Percentiles rank a stretch among this genome's conserved stretches.
Conservation (phyloP, 2,113 vertebrate genomes). For the Salvelinus sp. region DNA sequence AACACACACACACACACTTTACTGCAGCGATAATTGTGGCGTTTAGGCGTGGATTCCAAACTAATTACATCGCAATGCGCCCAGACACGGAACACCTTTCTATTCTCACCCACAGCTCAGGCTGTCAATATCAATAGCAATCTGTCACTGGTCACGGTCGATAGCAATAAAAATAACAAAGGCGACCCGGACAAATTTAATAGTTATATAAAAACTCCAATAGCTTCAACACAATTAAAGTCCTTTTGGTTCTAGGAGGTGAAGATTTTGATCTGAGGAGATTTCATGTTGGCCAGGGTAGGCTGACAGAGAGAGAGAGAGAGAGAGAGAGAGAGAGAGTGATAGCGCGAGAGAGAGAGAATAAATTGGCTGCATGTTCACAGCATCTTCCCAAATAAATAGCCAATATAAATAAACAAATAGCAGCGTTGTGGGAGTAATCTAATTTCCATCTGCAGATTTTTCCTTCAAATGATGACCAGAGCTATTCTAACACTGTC, state of each 20-base stretch:
- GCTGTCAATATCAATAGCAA: slow-evolving; percentile 33
- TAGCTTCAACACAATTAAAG: slow-evolving; percentile 21
- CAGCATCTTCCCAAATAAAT: slow-evolving; percentile 12
- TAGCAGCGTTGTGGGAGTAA: slow-evolving; percentile 44
- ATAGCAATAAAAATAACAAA: slow-evolving; percentile 22
- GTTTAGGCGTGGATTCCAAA: slow-evolving; percentile 12
- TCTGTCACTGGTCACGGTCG: slow-evolving; percentile 27
- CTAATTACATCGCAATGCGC: slow-evolving; percentile 6
- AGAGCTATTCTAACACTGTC: slow-evolving; percentile 63
- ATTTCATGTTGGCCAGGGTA: slow-evolving; percentile 35
- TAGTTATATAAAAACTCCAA: neutral
- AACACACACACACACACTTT: slow-evolving; percentile 9
- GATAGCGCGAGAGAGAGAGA: neutral
- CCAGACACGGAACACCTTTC: neutral
- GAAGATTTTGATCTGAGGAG: slow-evolving; percentile 17
- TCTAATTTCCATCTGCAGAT: slow-evolving; percentile 54
- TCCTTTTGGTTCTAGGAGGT: slow-evolving; percentile 7
- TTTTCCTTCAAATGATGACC: slow-evolving; percentile 58
- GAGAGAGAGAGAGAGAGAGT: no score
- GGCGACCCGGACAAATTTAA: no score
- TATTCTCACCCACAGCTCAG: neutral
- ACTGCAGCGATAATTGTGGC: slow-evolving; percentile 12
- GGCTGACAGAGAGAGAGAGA: slow-evolving; percentile 19
- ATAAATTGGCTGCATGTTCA: neutral
- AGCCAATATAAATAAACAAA: slow-evolving; percentile 18